phyloP scores from a whole-genome alignment of 2,797 vertebrate genomes.

The Amphiprion clarkii region DNA sequence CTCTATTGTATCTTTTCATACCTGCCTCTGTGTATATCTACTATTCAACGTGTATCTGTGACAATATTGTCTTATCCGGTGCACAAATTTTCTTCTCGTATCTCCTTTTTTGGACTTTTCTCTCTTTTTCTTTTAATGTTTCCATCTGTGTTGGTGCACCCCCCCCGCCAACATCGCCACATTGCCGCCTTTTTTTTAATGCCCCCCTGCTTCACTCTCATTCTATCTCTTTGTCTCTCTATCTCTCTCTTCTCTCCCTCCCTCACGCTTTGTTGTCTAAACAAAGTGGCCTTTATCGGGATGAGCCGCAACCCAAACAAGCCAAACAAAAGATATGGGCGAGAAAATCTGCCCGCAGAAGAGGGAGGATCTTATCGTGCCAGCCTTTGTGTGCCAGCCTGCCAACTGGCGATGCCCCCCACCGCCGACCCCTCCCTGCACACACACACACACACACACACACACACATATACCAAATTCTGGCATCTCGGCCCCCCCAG shows the following conservation, averaged over 20 bases:
- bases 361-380: slow-evolving; percentile 79
- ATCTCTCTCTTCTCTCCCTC: slow-evolving; percentile 69
- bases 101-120: slow-evolving; percentile 25
- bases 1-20: slow-evolving; percentile 71
- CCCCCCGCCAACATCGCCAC: slow-evolving; percentile 18
- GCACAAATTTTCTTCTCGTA: slow-evolving; percentile 4
- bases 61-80: slow-evolving; percentile 65
- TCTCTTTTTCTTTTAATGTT: slow-evolving; percentile 44
- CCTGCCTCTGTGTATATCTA: slow-evolving; percentile 58
- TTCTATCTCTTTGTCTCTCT: slow-evolving; percentile 69
- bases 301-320: slow-evolving; percentile 84
- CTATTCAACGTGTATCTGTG: slow-evolving; percentile 56
- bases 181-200: slow-evolving; percentile 55
- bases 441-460: slow-evolving; percentile 4
- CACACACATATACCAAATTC: slow-evolving; percentile 25
- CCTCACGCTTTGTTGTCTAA: slow-evolving; percentile 85
- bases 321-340: slow-evolving; percentile 82
- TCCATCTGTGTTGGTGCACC: slow-evolving; percentile 57
- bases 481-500: slow-evolving; percentile 53
- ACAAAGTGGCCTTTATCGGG: slow-evolving; percentile 86
- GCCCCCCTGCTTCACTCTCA: slow-evolving; percentile 38
- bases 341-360: slow-evolving; percentile 78
- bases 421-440: slow-evolving; percentile 37
- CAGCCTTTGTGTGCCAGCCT: slow-evolving; percentile 82
- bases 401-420: slow-evolving; percentile 75